Percentiles rank a stretch among this genome's conserved stretches.
These are phyloP conservation scores for Peucedramus taeniatus DNA, from an alignment of 2,113 vertebrate genomes.

Conservation along the genomic window DNA sequence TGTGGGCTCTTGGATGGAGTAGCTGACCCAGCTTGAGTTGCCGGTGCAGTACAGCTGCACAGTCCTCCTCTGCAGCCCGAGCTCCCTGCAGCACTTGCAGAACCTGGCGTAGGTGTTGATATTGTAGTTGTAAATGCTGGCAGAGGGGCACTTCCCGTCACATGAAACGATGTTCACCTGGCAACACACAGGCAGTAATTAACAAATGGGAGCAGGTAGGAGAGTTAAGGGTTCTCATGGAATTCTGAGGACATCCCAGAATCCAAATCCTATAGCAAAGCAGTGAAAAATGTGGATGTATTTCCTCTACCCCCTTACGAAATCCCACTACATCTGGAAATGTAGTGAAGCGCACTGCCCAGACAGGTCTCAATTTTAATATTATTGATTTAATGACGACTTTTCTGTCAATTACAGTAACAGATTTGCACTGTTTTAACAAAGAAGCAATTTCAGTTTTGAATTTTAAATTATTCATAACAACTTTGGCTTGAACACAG, in stretches of 20 bases:
- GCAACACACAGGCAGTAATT: neutral
- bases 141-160: slow-evolving; percentile 94
- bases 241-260: neutral
- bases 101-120: slow-evolving; percentile 95
- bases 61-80: slow-evolving; percentile 86
- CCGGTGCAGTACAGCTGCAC: slow-evolving; percentile 92
- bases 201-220: neutral
- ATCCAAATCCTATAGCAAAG: neutral
- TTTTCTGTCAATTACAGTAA: neutral
- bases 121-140: slow-evolving; percentile 99
- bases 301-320: neutral
- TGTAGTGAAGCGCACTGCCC: neutral
- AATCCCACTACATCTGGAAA: neutral
- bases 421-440: neutral
- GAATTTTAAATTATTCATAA: neutral
- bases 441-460: neutral
- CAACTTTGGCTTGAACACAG: neutral
- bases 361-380: neutral
- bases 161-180: slow-evolving; percentile 98
- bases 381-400: neutral
- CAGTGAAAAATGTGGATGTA: neutral
- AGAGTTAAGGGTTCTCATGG: neutral
- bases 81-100: slow-evolving; percentile 97
- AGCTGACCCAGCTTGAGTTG: slow-evolving; percentile 94
- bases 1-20: slow-evolving; percentile 93